Evolutionary conservation across 2,888 invertebrate species (phyloP), one percentile per base, ranked within the genome.

Genomic region (Apamea crenata): DNA sequence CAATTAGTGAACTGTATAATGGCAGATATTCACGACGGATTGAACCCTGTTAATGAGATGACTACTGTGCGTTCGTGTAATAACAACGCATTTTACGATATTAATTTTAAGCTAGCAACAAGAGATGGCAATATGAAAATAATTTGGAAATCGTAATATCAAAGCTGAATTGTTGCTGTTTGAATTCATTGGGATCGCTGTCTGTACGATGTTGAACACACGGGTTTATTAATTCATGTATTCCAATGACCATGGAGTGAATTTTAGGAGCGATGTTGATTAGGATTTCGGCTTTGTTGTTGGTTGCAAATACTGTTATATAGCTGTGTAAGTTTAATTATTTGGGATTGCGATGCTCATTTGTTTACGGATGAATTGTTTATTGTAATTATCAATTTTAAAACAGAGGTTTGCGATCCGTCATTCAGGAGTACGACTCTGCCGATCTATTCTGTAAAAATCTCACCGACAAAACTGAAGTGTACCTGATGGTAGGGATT

Each of bases 1-100:
- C 94, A 96, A 96, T 96, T 96, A 96, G 93, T 86, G 90, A 91
- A 92, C 87, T 91, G 89, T 91, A 90, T 92, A 93, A 93, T 92
- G 91, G 90, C 89, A 89, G 89, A 91, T 91, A 92, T 91, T 92
- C 91, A 91, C 91, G 91, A 91, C 85, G 91, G 91, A 93, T 93
- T 92, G 90, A 91, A 89, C 92, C 88, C 88, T 87, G 90, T 91
- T 94, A 94, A 94, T 93, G 92, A 93, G 93, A 87, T 84, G 86
- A 85, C 74, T 82, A 56, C 85, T 79, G 90, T 88, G 91, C 86
- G 85, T 89, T 86, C 59, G 32, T 83, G 83, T 91, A 91, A 91
- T 92, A 92, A 91, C 90, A 89, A 87, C 91, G 88, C 89, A 90
- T 91, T 91, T 91, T 89, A 90, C 90, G 79, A 89, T 89, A 91